These are phyloP conservation scores for Amblyopsis rosae DNA, from an alignment of 2,113 vertebrate species.

Conservation along the genomic window DNA sequence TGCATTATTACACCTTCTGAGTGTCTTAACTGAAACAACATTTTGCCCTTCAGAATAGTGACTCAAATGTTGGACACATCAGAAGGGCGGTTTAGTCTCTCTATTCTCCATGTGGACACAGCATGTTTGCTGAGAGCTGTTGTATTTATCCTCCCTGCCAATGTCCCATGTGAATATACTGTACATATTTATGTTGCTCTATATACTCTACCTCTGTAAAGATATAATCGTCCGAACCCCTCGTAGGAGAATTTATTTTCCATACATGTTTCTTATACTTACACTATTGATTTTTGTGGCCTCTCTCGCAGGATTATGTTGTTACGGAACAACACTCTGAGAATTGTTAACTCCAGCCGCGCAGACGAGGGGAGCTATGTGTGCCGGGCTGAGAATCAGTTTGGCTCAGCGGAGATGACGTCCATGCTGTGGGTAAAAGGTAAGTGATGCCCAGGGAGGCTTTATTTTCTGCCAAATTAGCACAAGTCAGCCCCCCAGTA, in stretches of 20 bases:
- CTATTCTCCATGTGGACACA: neutral
- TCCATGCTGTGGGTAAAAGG: constrained; percentile 91
- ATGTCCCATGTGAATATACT: constrained; percentile 14
- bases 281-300: constrained; percentile 46
- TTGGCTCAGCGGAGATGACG: constrained; percentile 89
- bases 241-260: constrained; percentile 22
- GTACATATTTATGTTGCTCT: constrained; percentile 11
- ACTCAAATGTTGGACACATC: constrained; percentile 8
- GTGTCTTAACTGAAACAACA: neutral
- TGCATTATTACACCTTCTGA: constrained; percentile 4
- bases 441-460: constrained; percentile 72
- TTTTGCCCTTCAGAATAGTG: neutral
- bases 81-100: constrained; percentile 5
- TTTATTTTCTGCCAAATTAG: constrained; percentile 73
- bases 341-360: constrained; percentile 88
- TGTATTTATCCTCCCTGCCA: constrained; percentile 2
- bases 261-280: constrained; percentile 37
- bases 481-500: constrained; percentile 58
- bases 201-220: constrained; percentile 3
- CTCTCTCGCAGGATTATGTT: constrained; percentile 82
- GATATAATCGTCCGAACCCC: constrained; percentile 1
- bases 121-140: neutral
- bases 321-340: constrained; percentile 88
- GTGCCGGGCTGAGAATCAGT: constrained; percentile 89
- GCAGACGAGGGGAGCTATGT: constrained; percentile 89